These are phyloP conservation scores for Addax nasomaculatus DNA, from an alignment of 2,113 vertebrate species.

Conservation along the genomic window DNA sequence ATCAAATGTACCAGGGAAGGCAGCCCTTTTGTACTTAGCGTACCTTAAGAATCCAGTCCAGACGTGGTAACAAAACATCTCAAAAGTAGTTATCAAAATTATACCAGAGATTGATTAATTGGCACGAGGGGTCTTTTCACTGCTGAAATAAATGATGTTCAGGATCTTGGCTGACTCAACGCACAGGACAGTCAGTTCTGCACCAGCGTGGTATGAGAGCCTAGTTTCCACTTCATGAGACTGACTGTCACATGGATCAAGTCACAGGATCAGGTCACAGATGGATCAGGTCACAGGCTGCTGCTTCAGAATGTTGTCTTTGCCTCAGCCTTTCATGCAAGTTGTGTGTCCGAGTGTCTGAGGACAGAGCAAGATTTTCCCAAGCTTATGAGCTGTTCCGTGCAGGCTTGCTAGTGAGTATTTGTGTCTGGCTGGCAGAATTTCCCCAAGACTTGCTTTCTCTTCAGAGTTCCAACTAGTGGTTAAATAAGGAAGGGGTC, in stretches of 20 bases:
- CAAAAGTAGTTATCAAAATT: not conserved
- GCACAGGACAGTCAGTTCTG: not conserved
- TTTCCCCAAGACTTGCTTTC: not conserved
- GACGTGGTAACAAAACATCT: not conserved
- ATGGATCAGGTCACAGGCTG: not conserved
- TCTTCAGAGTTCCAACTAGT: not conserved
- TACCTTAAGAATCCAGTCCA: not conserved
- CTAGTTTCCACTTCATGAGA: not conserved
- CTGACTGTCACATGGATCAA: not conserved
- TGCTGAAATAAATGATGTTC: not conserved
- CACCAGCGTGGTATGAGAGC: accelerated
- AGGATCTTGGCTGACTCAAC: not conserved
- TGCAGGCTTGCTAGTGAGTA: not conserved
- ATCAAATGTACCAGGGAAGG: not conserved
- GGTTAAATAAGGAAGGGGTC: not conserved
- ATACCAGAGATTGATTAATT: not conserved
- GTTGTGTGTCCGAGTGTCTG: not conserved
- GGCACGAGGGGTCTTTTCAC: not conserved
- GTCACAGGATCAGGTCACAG: not conserved
- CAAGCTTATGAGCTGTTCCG: not conserved
- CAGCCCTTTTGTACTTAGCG: not conserved
- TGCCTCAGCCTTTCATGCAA: not conserved
- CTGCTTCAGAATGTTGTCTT: not conserved
- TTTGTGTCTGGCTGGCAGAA: not conserved
- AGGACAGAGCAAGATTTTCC: not conserved